Evolutionary conservation across 2,797 vertebrate genomes (phyloP), one percentile per base, ranked within the genome.

Genomic region (Nannoperca australis): DNA sequence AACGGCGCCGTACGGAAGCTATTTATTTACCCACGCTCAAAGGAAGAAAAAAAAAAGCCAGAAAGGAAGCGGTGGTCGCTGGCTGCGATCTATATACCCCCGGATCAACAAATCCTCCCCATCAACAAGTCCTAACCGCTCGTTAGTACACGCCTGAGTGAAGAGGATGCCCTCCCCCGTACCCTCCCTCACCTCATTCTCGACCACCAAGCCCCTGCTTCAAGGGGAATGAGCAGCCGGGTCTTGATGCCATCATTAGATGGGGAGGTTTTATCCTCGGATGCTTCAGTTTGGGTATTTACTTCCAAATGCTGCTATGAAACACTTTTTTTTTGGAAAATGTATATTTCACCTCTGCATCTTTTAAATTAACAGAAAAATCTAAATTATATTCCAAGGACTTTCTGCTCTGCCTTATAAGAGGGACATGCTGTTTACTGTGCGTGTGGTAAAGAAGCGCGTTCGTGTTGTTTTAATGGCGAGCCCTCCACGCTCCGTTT

Each of bases 51-150:
- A 18, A 24, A 32, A 78, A 49, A 79, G 75, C 40, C 36, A 9
- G 71, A 84, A 50, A 63, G 80, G 84, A 86, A 76, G 79, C 38
- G 56, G 55, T 62, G 70, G 62, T 47, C 84, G 75, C 69, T 58
- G 32, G 74, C 74, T 81, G 85, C 66, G 67, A 73, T 79, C 85
- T 84, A 51, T 79, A 81, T 67, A 73, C 40, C 78, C 78, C 51
- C 45, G 74, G 78, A 93, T 90, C 88, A 85, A 83, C 86, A 88
- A 70, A 84, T 88, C 73, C 71, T 85, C 32, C 79, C 81, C 85
- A 93, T 94, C 95, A 96, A 95, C 95, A 95, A 95, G 95, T 95
- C 93, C 85, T 76, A 82, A 86, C 53, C 83, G 82, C 84, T 88
- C 87, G 87, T 91, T 90, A 85, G 78, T 60, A 64, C 76, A 84